Conservation (phyloP, 2,797 vertebrate species). For the Momotus momota region DNA sequence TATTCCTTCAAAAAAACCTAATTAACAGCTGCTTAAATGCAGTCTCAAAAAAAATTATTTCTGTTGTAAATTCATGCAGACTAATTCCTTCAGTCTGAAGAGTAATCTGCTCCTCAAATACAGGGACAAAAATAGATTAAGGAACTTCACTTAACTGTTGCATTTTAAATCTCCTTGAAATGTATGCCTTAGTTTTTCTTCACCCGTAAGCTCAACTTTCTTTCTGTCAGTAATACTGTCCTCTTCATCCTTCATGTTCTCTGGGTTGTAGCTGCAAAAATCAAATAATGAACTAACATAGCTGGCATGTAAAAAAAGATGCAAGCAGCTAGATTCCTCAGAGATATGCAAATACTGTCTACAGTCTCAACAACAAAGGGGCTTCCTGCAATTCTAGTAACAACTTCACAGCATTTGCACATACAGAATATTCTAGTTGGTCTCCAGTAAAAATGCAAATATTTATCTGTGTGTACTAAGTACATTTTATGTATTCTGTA, state of each 20-base stretch:
- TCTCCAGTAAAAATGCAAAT: neutral
- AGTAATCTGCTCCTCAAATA: neutral
- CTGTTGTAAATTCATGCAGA: neutral
- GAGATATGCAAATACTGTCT: neutral
- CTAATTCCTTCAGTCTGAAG: neutral
- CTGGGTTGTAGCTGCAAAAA: neutral
- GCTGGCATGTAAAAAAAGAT: neutral
- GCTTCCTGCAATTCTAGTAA: neutral
- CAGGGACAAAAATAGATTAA: neutral
- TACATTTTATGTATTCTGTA: neutral
- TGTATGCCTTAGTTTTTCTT: neutral
- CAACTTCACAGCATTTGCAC: neutral
- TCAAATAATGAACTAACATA: neutral
- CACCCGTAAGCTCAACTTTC: neutral
- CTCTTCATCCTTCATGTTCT: neutral
- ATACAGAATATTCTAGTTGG: neutral
- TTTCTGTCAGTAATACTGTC: neutral
- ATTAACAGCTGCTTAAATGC: neutral
- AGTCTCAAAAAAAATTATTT: neutral
- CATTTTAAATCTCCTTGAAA: conserved; percentile 2
- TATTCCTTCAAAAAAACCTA: neutral
- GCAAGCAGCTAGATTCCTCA: neutral
- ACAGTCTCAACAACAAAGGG: neutral
- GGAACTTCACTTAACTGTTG: neutral
- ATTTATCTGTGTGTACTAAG: neutral